Evolutionary conservation across 2,888 invertebrate genomes (phyloP).

Genomic region (Aplocera efformata): DNA sequence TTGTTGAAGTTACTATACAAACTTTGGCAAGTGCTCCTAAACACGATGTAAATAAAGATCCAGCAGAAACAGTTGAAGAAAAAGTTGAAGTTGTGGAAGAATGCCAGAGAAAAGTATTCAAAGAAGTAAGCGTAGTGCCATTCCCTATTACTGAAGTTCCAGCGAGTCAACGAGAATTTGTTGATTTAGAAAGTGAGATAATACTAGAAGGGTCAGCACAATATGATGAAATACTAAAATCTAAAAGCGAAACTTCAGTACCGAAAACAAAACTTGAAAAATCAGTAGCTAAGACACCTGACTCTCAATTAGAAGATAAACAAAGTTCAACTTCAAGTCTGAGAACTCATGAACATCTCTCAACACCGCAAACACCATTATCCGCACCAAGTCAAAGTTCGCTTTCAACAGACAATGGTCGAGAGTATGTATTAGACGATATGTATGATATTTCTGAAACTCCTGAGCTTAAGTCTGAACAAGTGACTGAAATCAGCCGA

Average conservation of each 20-base stretch:
- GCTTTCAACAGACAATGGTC: constrained; percentile 83
- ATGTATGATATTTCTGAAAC: constrained; percentile 81
- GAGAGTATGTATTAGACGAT: constrained; percentile 82
- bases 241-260: constrained; percentile 75
- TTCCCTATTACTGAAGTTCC: constrained; percentile 69
- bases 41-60: background rate
- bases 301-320: constrained; percentile 71
- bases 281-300: constrained; percentile 62
- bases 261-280: constrained; percentile 72
- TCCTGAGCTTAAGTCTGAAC: constrained; percentile 77
- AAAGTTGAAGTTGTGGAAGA: constrained; percentile 47
- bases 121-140: constrained; percentile 64
- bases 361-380: constrained; percentile 81
- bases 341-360: constrained; percentile 75
- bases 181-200: constrained; percentile 71
- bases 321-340: constrained; percentile 81
- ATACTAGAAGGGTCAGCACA: constrained; percentile 66
- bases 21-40: constrained; percentile 43
- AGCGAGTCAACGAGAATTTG: constrained; percentile 71
- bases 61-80: constrained; percentile 4
- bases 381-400: constrained; percentile 84
- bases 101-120: constrained; percentile 56
- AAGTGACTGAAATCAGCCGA: constrained; percentile 67
- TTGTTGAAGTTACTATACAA: constrained; percentile 45
- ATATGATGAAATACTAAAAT: constrained; percentile 74